Evolutionary conservation across 2,113 vertebrate genomes (phyloP).

Genomic region (Scopus umbretta): DNA sequence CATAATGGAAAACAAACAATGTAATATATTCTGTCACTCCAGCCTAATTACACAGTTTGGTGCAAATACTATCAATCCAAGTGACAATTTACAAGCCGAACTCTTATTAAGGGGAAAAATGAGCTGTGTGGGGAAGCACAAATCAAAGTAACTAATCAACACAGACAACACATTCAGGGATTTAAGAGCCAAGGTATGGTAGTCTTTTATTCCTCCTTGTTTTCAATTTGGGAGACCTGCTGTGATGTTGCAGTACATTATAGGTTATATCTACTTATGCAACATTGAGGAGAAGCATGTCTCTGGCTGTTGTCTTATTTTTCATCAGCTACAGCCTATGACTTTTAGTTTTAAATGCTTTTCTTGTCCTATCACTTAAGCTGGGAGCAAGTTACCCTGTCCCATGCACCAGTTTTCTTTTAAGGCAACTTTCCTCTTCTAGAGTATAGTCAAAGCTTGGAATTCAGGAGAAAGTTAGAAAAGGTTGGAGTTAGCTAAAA

Average conservation of each 20-base stretch:
- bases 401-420: neutral
- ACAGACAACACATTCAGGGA: conserved; percentile 19
- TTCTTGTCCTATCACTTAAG: neutral
- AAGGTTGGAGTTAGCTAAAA: neutral
- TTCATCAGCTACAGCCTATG: neutral
- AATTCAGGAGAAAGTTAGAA: neutral
- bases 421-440: neutral
- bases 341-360: neutral
- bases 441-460: neutral
- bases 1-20: conserved; percentile 61
- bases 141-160: conserved; percentile 62
- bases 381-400: neutral
- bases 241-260: conserved; percentile 37
- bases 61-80: conserved; percentile 46
- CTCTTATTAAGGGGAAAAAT: conserved; percentile 54
- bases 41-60: conserved; percentile 49
- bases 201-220: conserved; percentile 42
- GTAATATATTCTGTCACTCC: conserved; percentile 44
- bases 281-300: neutral
- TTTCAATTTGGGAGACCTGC: conserved; percentile 47
- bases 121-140: conserved; percentile 21
- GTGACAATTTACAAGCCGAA: conserved; percentile 50
- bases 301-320: neutral
- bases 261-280: neutral
- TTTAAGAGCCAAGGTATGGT: conserved; percentile 31